Base-by-base conservation (phyloP, 2,113 vertebrate species). In the Chionomys nivalis region DNA sequence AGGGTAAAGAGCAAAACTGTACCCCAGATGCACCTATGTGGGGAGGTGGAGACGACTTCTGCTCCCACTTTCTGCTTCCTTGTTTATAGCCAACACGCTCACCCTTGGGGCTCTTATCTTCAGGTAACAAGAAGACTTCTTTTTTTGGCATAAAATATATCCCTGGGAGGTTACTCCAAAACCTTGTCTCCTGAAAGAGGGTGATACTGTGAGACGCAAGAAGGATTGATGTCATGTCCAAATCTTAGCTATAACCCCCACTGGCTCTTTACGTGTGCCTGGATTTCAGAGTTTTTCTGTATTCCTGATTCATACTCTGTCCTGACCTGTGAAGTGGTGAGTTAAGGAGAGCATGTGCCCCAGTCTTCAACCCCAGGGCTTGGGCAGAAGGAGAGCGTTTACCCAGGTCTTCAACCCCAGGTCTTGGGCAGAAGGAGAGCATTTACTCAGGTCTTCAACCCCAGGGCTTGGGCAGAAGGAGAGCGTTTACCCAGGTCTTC, bases 121-220 rank as follows among this genome's bases (percentile, higher is more conserved):
- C 10, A 75, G 68, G 47, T 26, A 70, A 68, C 87, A 81, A 52
- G 33, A 72, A 65, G 9, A 26, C 61, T 16, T 90, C 28, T 33
- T 68, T 76, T 92, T 87, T 82, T 28, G 26, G 28, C 73, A 42
- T 5, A 78, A 33, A 44, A 13, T 5, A 26, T 58, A 39, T 24
- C 42, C 24, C 42, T 42, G n/a, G 19, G 14, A 63, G 47, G 28
- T 23, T 78, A 55, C 39, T 63, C 9, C 19, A 49, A 47, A 58
- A 12, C 5, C 19, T 24, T 21, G 2, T 47, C 16, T 7, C 36
- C 61, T 2, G 7, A 21, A 42, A 52, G 31, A 87, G 73, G n/a
- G 3, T 4, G 24, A 7, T 7, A 6, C 33, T 6, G 9, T 85
- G 14, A 87, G 76, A n/a, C 0, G 0, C 4, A 1, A 68, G 61